phyloP scores from a whole-genome alignment of 2,888 invertebrate species.

The Diploptera punctata region DNA sequence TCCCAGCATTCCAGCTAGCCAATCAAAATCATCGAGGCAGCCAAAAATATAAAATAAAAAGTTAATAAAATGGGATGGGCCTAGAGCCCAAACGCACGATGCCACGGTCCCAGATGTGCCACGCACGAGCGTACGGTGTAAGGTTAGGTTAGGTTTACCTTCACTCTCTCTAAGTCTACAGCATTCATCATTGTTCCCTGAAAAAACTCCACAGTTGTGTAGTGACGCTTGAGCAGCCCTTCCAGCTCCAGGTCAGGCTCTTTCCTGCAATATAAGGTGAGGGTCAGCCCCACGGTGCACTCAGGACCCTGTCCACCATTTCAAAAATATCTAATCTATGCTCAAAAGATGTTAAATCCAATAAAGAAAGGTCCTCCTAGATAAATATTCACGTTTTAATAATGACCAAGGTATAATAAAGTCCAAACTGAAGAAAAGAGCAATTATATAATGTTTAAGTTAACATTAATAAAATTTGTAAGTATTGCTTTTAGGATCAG shows the following conservation, averaged over 20 bases:
- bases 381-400: no score
- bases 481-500: no score
- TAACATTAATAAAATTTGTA: no score
- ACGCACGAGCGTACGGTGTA: constrained; percentile 23
- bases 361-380: no score
- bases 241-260: constrained; percentile 99
- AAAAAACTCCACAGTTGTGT: constrained; percentile 99
- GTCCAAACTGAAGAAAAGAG: no score
- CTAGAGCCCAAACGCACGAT: constrained; percentile 31
- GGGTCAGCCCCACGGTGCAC: constrained; percentile 20
- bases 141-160: constrained; percentile 68
- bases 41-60: constrained; percentile 17
- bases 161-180: constrained; percentile 99
- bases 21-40: constrained; percentile 19
- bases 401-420: no score
- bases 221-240: constrained; percentile 99
- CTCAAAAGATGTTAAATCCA: no score
- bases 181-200: constrained; percentile 99
- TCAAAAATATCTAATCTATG: no score
- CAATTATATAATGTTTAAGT: no score
- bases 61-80: constrained; percentile 9
- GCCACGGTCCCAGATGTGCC: constrained; percentile 25
- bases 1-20: constrained; percentile 30
- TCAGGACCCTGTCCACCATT: background rate
- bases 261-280: constrained; percentile 77